phyloP scores from a whole-genome alignment of 2,797 vertebrate genomes.

The Champsocephalus esox region DNA sequence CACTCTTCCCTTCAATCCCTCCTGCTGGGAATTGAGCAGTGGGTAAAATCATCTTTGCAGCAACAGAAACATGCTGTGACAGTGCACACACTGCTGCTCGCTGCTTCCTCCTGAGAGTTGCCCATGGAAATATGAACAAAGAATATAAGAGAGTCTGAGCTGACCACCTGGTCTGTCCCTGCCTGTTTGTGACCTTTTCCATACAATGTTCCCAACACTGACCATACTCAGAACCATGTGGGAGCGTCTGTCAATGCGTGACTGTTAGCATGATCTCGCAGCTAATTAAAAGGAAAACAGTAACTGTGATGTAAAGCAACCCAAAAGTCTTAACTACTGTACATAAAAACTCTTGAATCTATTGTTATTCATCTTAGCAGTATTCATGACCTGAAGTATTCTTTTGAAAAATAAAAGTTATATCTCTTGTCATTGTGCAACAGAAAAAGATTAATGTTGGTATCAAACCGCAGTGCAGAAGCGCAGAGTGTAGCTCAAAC shows the following conservation, averaged over 20 bases:
- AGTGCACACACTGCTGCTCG: conserved; percentile 20
- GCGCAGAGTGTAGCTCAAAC: conserved; percentile 54
- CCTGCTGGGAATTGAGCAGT: conserved; percentile 49
- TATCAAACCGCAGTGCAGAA: conserved; percentile 46
- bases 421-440: conserved; percentile 34
- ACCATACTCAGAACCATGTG: conserved; percentile 23
- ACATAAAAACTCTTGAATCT: conserved; percentile 10
- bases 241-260: neutral
- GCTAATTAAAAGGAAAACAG: neutral
- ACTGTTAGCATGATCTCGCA: neutral
- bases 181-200: conserved; percentile 58
- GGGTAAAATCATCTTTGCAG: conserved; percentile 61
- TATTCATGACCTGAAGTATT: conserved; percentile 22
- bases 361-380: conserved; percentile 30
- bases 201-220: neutral
- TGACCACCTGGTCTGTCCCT: conserved; percentile 38
- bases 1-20: conserved; percentile 37
- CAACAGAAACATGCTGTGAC: conserved; percentile 62
- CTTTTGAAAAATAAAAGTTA: conserved; percentile 41
- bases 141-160: conserved; percentile 57
- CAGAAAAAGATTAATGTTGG: conserved; percentile 51
- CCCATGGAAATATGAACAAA: conserved; percentile 70
- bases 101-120: conserved; percentile 58
- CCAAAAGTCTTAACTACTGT: conserved; percentile 10
- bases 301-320: conserved; percentile 14